Evolutionary conservation across 92 coral and sea anemone species (phyloP).

Genomic region (Paramuricea clavata): DNA sequence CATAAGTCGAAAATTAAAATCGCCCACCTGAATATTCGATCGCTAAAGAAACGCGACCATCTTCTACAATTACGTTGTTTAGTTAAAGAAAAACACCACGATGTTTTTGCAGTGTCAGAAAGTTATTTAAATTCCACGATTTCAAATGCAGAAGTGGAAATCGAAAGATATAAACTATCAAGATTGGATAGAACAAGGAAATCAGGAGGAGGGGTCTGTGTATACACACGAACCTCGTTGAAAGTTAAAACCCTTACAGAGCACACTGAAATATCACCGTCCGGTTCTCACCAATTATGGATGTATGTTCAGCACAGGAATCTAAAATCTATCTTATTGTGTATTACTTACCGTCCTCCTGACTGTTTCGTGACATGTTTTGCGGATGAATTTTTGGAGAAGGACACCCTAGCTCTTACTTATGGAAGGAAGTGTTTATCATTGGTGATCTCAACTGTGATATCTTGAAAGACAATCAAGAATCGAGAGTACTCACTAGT

Average conservation of each 20-base stretch:
- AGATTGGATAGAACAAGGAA: slow-evolving; percentile 46
- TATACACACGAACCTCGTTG: background rate
- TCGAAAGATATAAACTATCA: slow-evolving; percentile 49
- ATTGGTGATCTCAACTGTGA: slow-evolving; percentile 24
- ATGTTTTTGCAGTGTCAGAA: slow-evolving; percentile 49
- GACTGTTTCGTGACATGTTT: slow-evolving; percentile 34
- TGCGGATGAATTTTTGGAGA: slow-evolving; percentile 28
- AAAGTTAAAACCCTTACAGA: slow-evolving; percentile 2
- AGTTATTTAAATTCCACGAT: slow-evolving; percentile 60
- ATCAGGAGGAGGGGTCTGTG: slow-evolving; percentile 5
- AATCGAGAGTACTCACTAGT: background rate
- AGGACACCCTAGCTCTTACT: slow-evolving; percentile 30
- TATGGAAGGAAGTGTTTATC: too few relatives aligned
- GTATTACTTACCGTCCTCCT: slow-evolving; percentile 29
- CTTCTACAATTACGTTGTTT: slow-evolving; percentile 48
- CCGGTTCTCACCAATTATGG: slow-evolving; percentile 51
- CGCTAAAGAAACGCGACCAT: slow-evolving; percentile 42
- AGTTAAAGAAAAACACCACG: slow-evolving; percentile 12
- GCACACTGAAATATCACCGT: background rate
- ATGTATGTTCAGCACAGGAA: slow-evolving; percentile 39
- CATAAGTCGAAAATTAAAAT: background rate
- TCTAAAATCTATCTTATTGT: slow-evolving; percentile 21
- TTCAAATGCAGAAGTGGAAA: slow-evolving; percentile 58
- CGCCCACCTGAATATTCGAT: background rate
- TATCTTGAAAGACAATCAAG: slow-evolving; percentile 23